A percentile compares a stretch with the other conserved stretches of the same genome.
Evolutionary conservation across 2,888 invertebrate species (phyloP).

Genomic region (Plebejus melissa): DNA sequence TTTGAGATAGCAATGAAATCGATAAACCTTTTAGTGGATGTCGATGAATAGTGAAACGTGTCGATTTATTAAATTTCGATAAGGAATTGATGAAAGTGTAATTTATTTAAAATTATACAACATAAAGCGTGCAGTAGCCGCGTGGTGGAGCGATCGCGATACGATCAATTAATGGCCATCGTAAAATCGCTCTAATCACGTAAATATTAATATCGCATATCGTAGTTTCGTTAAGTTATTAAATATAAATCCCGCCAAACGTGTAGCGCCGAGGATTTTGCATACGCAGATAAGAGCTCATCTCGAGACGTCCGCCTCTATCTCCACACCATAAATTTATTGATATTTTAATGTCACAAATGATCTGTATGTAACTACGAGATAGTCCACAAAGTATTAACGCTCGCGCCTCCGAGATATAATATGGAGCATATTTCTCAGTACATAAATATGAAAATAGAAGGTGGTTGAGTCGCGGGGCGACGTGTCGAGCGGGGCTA

Average conservation of each 20-base stretch:
- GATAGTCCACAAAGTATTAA: slow-evolving; percentile 46
- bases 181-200: slow-evolving; percentile 4
- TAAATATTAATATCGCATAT: slow-evolving; percentile 27
- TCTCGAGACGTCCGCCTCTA: slow-evolving; percentile 58
- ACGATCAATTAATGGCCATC: slow-evolving; percentile 1
- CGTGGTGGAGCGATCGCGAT: not conserved
- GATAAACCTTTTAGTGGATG: not conserved
- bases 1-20: not conserved
- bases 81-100: not conserved
- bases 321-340: slow-evolving; percentile 74
- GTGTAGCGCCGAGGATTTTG: slow-evolving; percentile 48
- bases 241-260: slow-evolving; percentile 39
- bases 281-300: slow-evolving; percentile 54
- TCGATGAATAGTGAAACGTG: not conserved
- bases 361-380: slow-evolving; percentile 74
- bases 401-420: slow-evolving; percentile 28
- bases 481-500: slow-evolving; percentile 70
- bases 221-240: slow-evolving; percentile 35
- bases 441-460: slow-evolving; percentile 33
- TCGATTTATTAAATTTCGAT: not conserved
- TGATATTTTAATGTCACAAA: slow-evolving; percentile 78
- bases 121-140: not conserved
- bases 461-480: slow-evolving; percentile 32
- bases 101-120: slow-evolving; percentile 12
- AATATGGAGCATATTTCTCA: slow-evolving; percentile 38